Evolutionary conservation across 2,113 vertebrate genomes (phyloP).

Genomic region (Clarias batrachus): DNA sequence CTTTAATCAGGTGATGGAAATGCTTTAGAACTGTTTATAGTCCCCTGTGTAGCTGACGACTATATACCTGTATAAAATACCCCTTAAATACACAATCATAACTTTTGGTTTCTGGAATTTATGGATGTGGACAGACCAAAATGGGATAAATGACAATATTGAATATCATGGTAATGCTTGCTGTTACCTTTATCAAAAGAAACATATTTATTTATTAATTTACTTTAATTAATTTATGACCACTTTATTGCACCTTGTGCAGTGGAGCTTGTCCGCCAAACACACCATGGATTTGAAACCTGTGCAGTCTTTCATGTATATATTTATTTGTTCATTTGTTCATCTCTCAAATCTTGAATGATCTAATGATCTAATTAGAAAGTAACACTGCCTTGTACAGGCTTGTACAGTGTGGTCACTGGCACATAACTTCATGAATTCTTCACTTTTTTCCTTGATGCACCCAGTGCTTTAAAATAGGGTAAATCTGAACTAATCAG

Average conservation of each 20-base stretch:
- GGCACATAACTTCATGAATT: too few species aligned
- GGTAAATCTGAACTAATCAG: too few species aligned
- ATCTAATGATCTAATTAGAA: not conserved
- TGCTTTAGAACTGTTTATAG: constrained; percentile 8
- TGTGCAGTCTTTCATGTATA: not conserved
- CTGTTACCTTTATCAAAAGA: not conserved
- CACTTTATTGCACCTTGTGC: not conserved
- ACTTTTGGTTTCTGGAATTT: not conserved
- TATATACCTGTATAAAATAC: not conserved
- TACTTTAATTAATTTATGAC: not conserved
- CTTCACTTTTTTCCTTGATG: too few species aligned
- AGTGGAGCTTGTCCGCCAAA: not conserved
- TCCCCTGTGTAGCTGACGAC: not conserved
- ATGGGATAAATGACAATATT: not conserved
- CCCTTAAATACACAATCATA: not conserved
- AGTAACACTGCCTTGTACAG: not conserved
- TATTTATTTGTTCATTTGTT: not conserved
- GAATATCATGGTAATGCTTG: not conserved
- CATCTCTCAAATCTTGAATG: not conserved
- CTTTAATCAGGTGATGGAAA: constrained; percentile 46
- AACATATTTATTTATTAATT: not conserved
- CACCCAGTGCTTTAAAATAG: too few species aligned
- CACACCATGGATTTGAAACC: not conserved
- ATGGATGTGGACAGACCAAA: not conserved
- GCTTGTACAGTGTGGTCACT: too few species aligned